These are phyloP conservation scores for Hipposideros armiger DNA, from an alignment of 2,113 vertebrate genomes.

Conservation along the genomic window DNA sequence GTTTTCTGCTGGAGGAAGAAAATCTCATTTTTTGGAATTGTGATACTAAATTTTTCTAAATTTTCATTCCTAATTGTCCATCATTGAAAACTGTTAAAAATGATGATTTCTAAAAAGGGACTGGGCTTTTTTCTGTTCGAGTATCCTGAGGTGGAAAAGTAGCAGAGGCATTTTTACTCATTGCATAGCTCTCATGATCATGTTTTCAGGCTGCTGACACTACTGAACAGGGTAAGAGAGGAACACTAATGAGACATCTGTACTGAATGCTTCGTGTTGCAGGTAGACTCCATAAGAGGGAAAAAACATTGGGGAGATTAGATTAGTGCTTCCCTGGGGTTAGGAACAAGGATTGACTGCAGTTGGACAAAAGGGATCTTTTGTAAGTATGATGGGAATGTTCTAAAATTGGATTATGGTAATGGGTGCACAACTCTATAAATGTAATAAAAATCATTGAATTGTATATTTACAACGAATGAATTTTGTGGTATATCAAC, in stretches of 20 bases:
- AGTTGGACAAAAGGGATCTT: neutral
- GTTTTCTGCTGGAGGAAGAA: neutral
- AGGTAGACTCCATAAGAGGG: neutral
- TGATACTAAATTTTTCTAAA: constrained; percentile 37
- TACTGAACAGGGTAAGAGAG: neutral
- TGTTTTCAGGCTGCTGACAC: neutral
- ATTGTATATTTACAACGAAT: neutral
- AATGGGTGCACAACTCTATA: neutral
- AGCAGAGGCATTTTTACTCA: neutral
- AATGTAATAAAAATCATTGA: neutral
- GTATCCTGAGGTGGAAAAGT: neutral
- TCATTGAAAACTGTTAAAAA: constrained; percentile 46
- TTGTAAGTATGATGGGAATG: neutral
- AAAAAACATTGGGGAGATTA: neutral
- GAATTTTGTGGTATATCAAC: neutral
- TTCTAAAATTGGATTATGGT: constrained; percentile 13
- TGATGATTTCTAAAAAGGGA: neutral
- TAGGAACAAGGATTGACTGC: neutral
- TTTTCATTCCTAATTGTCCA: neutral
- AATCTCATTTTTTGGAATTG: constrained; percentile 14
- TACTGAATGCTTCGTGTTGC: neutral
- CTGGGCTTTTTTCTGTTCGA: neutral
- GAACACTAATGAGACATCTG: neutral
- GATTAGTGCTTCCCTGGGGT: neutral
- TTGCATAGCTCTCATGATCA: neutral